Conservation (phyloP, 37 sponge, comb jelly and placozoan species). For the Agelas oroides region DNA sequence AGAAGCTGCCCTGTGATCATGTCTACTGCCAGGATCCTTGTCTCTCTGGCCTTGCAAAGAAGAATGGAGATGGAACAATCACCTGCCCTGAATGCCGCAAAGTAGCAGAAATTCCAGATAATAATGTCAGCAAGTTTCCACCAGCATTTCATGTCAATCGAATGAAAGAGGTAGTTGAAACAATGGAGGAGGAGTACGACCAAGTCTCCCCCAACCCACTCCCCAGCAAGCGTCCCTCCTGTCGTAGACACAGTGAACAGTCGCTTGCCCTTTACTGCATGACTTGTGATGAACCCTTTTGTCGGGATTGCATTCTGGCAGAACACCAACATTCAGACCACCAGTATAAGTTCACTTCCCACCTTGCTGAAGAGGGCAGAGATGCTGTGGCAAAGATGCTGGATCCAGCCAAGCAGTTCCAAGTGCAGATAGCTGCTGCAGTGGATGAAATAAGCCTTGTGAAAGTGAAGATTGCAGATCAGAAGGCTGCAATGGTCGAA, state of each 20-base stretch:
- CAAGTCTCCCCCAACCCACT: not conserved
- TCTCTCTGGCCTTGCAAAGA: not conserved
- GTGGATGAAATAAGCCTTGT: not conserved
- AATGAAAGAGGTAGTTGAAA: not conserved
- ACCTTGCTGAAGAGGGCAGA: slow-evolving; percentile 14
- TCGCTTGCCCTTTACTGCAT: slow-evolving; percentile 24
- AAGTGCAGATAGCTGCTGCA: not conserved
- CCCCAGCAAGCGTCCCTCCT: not conserved
- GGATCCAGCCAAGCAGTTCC: not conserved
- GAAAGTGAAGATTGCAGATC: not conserved
- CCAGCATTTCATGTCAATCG: slow-evolving; percentile 13
- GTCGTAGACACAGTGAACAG: not conserved
- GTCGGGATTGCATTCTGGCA: slow-evolving; percentile 27
- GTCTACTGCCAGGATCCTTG: slow-evolving; percentile 27
- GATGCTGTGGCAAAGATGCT: not conserved
- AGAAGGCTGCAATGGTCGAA: not conserved
- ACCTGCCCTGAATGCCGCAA: slow-evolving; percentile 18
- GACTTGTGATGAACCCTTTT: slow-evolving; percentile 8
- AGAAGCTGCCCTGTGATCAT: slow-evolving; percentile 40
- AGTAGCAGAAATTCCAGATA: not conserved
- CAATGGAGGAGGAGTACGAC: not conserved
- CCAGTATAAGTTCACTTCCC: not conserved
- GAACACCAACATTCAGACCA: not conserved
- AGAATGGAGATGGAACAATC: not conserved
- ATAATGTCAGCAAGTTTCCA: not conserved